phyloP scores from a whole-genome alignment of 2,797 vertebrate species.

The Rhyacichthys aspro region DNA sequence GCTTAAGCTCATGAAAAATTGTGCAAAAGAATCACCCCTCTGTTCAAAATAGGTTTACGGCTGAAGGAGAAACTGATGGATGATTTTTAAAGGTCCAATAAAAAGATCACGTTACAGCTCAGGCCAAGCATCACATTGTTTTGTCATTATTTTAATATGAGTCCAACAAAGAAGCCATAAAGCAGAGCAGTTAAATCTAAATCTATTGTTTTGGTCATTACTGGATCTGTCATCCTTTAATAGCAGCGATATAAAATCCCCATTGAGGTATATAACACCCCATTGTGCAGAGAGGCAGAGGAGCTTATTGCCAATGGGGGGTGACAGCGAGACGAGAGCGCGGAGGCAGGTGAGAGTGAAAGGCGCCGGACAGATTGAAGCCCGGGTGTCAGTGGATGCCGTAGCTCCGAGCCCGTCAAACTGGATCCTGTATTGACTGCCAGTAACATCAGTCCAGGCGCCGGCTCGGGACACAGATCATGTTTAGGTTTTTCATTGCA shows the following conservation, averaged over 20 bases:
- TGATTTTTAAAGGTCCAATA: constrained; percentile 14
- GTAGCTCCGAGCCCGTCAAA: constrained; percentile 53
- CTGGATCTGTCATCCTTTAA: constrained; percentile 34
- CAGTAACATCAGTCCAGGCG: constrained; percentile 77
- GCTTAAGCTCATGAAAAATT: neutral
- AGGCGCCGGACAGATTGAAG: constrained; percentile 73
- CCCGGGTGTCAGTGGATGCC: constrained; percentile 62
- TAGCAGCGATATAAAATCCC: constrained; percentile 33
- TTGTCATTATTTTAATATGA: constrained; percentile 20
- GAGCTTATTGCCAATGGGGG: constrained; percentile 52
- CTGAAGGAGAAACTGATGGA: constrained; percentile 19
- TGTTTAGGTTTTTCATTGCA: constrained; percentile 79
- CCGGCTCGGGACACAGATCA: constrained; percentile 71
- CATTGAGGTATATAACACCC: constrained; percentile 22
- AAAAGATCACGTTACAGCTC: constrained; percentile 7
- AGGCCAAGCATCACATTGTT: constrained; percentile 18
- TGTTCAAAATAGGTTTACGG: neutral
- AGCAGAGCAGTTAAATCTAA: constrained; percentile 32
- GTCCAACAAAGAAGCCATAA: constrained; percentile 31
- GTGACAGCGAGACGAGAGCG: constrained; percentile 44
- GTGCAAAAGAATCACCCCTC: neutral
- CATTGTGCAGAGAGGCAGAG: constrained; percentile 32
- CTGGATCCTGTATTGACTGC: constrained; percentile 67
- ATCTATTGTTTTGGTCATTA: constrained; percentile 27
- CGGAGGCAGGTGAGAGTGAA: constrained; percentile 75